Conservation (phyloP, 2,888 invertebrate genomes). For the Ferrisia virgata region DNA sequence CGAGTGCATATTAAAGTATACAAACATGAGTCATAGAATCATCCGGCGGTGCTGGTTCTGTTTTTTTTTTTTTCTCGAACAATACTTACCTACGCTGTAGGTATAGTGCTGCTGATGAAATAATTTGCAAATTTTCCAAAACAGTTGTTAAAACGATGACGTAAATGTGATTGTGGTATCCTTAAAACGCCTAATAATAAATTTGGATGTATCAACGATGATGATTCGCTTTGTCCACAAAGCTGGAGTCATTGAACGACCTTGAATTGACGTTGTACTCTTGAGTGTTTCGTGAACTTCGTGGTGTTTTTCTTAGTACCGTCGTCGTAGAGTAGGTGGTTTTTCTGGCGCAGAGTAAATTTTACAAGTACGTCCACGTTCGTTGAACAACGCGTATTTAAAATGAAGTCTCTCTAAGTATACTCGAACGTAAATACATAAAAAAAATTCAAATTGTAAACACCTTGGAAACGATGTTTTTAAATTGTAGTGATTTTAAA, state of each 20-base stretch:
- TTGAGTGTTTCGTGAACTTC: background rate
- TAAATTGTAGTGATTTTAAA: background rate
- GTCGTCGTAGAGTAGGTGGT: background rate
- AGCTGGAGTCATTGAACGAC: constrained; percentile 10
- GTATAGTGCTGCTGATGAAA: background rate
- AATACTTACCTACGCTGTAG: background rate
- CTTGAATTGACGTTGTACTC: background rate
- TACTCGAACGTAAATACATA: background rate
- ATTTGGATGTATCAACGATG: background rate
- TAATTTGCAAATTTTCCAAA: background rate
- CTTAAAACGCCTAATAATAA: constrained; percentile 2
- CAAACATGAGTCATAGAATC: background rate
- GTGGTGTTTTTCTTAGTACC: background rate
- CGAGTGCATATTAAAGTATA: background rate
- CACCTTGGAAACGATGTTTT: background rate
- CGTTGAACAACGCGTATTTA: background rate
- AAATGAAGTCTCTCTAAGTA: background rate
- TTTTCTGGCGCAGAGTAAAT: background rate
- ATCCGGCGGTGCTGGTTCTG: too few species aligned
- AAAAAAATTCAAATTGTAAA: background rate
- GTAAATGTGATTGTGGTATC: background rate
- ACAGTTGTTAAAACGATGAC: background rate
- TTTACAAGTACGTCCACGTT: background rate
- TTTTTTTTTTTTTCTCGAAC: background rate
- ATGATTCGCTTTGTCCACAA: constrained; percentile 3